A percentile compares a stretch with the other conserved stretches of the same genome.
Evolutionary conservation across 2,888 invertebrate species (phyloP).

Genomic region (Alitta virens): DNA sequence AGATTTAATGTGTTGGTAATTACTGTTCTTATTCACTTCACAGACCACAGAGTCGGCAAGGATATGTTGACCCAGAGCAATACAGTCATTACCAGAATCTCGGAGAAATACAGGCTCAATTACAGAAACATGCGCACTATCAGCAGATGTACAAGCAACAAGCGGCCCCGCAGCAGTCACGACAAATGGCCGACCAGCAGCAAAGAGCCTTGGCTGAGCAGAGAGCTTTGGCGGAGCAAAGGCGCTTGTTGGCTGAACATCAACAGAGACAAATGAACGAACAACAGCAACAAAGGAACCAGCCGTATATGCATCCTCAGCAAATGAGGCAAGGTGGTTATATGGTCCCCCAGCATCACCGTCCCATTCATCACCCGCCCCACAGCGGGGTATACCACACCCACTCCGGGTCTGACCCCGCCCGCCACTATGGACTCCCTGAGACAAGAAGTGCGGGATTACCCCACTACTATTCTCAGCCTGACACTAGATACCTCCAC

Average conservation of each 20-base stretch:
- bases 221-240: not conserved
- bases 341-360: not conserved
- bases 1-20: too few species aligned
- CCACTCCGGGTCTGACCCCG: not conserved
- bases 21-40: not conserved
- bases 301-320: not conserved
- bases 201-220: not conserved
- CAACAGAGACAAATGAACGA: not conserved
- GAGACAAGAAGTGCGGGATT: not conserved
- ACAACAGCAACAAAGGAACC: not conserved
- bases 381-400: not conserved
- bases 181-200: not conserved
- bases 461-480: not conserved
- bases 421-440: not conserved
- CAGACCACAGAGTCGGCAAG: constrained; percentile 16
- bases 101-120: constrained; percentile 78
- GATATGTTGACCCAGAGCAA: constrained; percentile 9
- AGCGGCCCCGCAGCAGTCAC: not conserved
- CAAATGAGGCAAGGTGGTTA: not conserved
- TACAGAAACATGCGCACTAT: constrained; percentile 20
- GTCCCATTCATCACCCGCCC: not conserved
- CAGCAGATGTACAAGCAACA: constrained; percentile 13
- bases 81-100: constrained; percentile 77
- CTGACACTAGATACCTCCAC: not conserved
- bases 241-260: not conserved